Percentiles rank a stretch among this genome's conserved stretches.
Conservation (phyloP, 2,113 vertebrate species). For the Pluvianellus socialis region DNA sequence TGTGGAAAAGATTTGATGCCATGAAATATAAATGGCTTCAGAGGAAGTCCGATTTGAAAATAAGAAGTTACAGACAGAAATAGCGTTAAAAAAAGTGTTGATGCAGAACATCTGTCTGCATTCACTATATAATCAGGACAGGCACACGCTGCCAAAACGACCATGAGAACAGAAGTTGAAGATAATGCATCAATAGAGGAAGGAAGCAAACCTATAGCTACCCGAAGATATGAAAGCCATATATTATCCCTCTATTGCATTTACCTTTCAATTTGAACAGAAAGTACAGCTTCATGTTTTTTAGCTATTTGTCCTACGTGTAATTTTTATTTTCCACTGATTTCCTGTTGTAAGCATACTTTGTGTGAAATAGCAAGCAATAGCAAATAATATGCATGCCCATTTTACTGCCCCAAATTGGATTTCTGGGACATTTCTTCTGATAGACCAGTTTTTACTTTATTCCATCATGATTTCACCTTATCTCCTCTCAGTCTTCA, state of each 20-base stretch:
- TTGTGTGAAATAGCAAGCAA: neutral
- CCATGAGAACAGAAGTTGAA: neutral
- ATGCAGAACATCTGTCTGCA: neutral
- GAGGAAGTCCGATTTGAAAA: neutral
- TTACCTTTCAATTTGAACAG: neutral
- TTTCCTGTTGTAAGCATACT: neutral
- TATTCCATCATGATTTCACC: neutral
- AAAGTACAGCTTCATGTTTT: neutral
- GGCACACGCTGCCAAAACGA: neutral
- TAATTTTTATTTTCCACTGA: slow-evolving; percentile 14
- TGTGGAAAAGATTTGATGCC: neutral
- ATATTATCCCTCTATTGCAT: neutral
- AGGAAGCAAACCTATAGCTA: neutral
- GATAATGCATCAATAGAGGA: neutral
- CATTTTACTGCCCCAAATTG: neutral
- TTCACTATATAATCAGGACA: neutral
- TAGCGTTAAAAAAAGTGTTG: neutral
- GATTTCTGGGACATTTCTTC: slow-evolving; percentile 2
- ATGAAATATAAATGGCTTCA: neutral
- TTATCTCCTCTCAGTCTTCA: slow-evolving; percentile 3
- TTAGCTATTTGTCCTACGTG: neutral
- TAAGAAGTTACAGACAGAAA: neutral
- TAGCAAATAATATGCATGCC: neutral
- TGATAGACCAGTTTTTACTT: slow-evolving; percentile 6
- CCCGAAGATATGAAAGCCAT: neutral